Evolutionary conservation across 2,888 invertebrate genomes (phyloP), one percentile per base, ranked within the genome.

Genomic region (Ennomos fuscantarius): DNA sequence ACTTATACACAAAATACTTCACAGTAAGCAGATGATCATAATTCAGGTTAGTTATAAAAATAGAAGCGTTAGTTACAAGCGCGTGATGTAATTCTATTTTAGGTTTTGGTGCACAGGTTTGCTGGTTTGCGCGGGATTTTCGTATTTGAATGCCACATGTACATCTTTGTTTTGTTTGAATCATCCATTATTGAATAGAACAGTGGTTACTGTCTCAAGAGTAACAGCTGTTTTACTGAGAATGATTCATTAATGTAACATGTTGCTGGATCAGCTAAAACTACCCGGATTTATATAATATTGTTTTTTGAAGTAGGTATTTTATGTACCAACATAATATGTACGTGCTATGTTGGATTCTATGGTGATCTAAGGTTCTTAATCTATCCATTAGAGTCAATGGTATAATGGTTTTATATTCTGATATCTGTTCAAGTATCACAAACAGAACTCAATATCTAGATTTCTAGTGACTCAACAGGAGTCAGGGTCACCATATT

Each of bases 71-170:
- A 76, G 68, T 68, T 57, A 63, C 66, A 69, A 68, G 70, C 69
- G 39, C 55, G 48, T 66, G 55, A 24, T 24, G 55, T 55, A n/a
- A 60, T 63, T 46, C 49, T 34, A 44, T 50, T 65, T 37, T 54
- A 62, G 70, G 73, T 66, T 54, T 68, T 65, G 66, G 72, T 78
- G 78, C 76, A 77, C 76, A 74, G 73, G 71, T 65, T 67, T 64
- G 63, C 65, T 60, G 63, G 56, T 62, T 63, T 56, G 49, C 11
- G 43, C 15, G 45, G 59, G 37, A 15, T 37, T 34, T 12, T 41
- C 32, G 24, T 24, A 24, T 51, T 12, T 2, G 24, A 9, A 9
- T 49, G 34, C 40, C 13, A 33, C 34, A 37, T 36, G 39, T 47
- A 37, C 44, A 45, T 35, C 46, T 50, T 34, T 34, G 37, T 44